Base-by-base conservation (phyloP, 1,140 invertebrate genomes). In the Eueides isabella region DNA sequence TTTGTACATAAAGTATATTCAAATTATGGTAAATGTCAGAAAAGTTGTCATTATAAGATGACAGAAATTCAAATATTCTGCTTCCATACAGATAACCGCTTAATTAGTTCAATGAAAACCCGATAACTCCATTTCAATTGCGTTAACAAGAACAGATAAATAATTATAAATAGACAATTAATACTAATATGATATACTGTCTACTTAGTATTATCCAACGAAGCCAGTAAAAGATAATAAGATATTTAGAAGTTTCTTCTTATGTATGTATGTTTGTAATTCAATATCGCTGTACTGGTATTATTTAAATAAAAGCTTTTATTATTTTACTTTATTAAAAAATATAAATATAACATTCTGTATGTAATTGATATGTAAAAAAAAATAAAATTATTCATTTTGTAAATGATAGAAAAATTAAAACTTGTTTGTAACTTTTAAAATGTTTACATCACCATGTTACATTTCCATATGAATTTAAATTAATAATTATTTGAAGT, bases 201-300 rank as follows among this genome's bases (percentile, higher is more conserved):
- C 9, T 55, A 55, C 48, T 55, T 55, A 55, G 9, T 55, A 23
- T 55, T 55, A 55, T 55, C 48, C 48, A 55, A 55, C 48, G 48
- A 55, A 55, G 48, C 48, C 48, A 55, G 48, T 55, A 55, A 55
- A 55, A 4, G 48, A 55, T 55, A 55, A 55, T 55, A 55, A 55
- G 48, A 11, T 55, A 55, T 55, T 55, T 55, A 55, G 9, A 55
- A 23, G 23, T 55, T 55, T 23, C 48, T 55, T 11, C 26, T 7
- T 55, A 9, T 44, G 41, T 44, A 55, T 55, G 44, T 23, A 23
- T 55, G 19, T 55, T 55, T 55, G 48, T 55, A 55, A 55, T 26
- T 55, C 48, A 55, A 55, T 55, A 55, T 55, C 19, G 48, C 23
- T 55, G 48, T 12, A 26, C 12, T n/a, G n/a, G n/a, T n/a, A n/a